These are phyloP conservation scores for Octopus sinensis DNA, from an alignment of 1,140 invertebrate genomes.

Conservation along the genomic window DNA sequence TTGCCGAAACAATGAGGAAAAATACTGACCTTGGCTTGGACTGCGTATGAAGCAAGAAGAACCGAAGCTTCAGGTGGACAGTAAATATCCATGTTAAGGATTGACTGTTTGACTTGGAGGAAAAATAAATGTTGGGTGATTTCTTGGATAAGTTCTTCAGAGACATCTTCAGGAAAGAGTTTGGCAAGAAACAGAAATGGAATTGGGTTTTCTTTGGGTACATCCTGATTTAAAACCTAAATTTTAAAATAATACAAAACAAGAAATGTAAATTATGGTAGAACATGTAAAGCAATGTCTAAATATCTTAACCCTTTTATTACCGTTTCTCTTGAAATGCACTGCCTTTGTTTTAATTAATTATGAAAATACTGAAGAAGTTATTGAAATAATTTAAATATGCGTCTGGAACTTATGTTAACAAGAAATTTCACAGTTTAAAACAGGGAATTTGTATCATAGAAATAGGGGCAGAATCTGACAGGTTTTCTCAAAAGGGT, in stretches of 20 bases:
- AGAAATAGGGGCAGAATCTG: no score
- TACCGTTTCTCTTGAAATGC: no score
- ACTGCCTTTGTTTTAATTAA: no score
- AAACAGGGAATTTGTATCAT: no score
- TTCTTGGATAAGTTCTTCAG: conserved; percentile 97
- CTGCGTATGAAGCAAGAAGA: conserved; percentile 93
- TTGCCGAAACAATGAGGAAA: not conserved
- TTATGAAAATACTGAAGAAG: no score
- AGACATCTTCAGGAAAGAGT: conserved; percentile 99
- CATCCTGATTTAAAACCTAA: conserved; percentile 58
- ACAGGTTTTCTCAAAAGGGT: no score
- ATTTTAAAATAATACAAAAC: not conserved
- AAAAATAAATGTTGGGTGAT: conserved; percentile 96
- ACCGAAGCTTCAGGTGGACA: conserved; percentile 98
- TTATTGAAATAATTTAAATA: no score
- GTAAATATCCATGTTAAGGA: conserved; percentile 95
- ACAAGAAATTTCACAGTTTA: no score
- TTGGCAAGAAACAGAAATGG: conserved; percentile 98
- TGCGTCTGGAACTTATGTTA: no score
- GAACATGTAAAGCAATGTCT: no score
- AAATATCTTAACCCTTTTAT: no score
- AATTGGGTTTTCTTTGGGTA: conserved; percentile 85
- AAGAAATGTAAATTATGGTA: no score
- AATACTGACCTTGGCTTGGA: conserved; percentile 77
- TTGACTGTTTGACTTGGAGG: conserved; percentile 96